Conservation (phyloP, 2,797 vertebrate species). For the Hemibagrus guttatus region DNA sequence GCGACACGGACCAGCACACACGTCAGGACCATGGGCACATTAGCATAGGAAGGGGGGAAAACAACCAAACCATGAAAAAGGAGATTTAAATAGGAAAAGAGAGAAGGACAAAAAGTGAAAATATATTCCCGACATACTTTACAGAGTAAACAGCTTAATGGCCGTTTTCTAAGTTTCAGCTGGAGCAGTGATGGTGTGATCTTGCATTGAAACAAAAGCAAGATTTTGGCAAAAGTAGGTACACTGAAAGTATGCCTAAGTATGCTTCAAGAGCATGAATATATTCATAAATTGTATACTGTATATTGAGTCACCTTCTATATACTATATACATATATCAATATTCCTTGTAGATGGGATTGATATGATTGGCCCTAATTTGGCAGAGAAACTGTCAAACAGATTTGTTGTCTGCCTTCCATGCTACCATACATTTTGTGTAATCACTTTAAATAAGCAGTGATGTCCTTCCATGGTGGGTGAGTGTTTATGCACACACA, state of each 20-base stretch:
- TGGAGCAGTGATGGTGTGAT: slow-evolving; percentile 17
- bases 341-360: slow-evolving; percentile 9
- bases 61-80: slow-evolving; percentile 45
- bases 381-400: slow-evolving; percentile 11
- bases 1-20: slow-evolving; percentile 78
- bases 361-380: background rate
- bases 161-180: slow-evolving; percentile 22
- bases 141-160: slow-evolving; percentile 30
- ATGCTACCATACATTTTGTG: slow-evolving; percentile 6
- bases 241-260: slow-evolving; percentile 45
- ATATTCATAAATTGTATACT: slow-evolving; percentile 61
- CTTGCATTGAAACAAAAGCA: slow-evolving; percentile 34
- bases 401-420: slow-evolving; percentile 3
- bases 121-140: slow-evolving; percentile 61
- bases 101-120: slow-evolving; percentile 64
- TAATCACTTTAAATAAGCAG: background rate
- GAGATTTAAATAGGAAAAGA: slow-evolving; percentile 40
- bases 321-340: slow-evolving; percentile 36
- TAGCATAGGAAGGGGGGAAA: slow-evolving; percentile 48
- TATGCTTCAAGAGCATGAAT: slow-evolving; percentile 64
- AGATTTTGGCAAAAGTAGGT: slow-evolving; percentile 28
- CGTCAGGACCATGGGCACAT: slow-evolving; percentile 50
- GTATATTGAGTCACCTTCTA: slow-evolving; percentile 43
- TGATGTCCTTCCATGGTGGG: slow-evolving; percentile 32
- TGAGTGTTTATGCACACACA: slow-evolving; percentile 34